Base-by-base conservation (phyloP, 2,797 vertebrate species). In the Bufotes viridis region DNA sequence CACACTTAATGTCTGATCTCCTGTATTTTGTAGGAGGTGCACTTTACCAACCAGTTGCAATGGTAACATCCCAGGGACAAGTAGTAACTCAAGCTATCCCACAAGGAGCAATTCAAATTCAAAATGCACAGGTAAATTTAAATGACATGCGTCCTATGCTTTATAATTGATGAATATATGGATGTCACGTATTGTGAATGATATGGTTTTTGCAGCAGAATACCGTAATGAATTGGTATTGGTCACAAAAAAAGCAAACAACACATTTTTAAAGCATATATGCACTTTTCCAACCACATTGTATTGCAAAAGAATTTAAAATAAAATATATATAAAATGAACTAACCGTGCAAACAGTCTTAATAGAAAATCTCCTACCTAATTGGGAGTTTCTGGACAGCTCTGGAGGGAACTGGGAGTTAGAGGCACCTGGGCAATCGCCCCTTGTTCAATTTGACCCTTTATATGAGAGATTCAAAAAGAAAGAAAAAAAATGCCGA, bases 11-110 rank as follows among this genome's bases (percentile, higher is more conserved):
- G 6, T 76, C 22, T 76, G 7, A 18, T 72, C 49, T 84, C 20
- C 53, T 90, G 87, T 76, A 81, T 87, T 92, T 90, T 92, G 65
- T 90, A 99, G 98, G 98, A 95, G 98, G 98, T 94, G 96, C 98
- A 90, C 91, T 99, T 95, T 99, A 99, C 96, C 98, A 99, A 95
- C 98, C 98, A 0, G 98, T 99, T 97, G 95, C 98, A 13, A 99
- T 99, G 98, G 97, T 99, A 96, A 99, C 98, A 90, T 98, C 98
- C 80, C 98, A 99, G 95, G 98, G 98, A 93, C 98, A 99, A 96
- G 97, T 99, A 93, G 96, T 99, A 91, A 96, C 98, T 89, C 98
- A 99, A 93, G 96, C 96, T 90, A 96, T 99, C 91, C 95, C 97
- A 86, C 97, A 97, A 79, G 96, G 98, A 92, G 96, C 97, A 94